Percentiles rank a stretch among this genome's conserved stretches.
Evolutionary conservation across 2,113 vertebrate species (phyloP).

Genomic region (Trogon melanurus): DNA sequence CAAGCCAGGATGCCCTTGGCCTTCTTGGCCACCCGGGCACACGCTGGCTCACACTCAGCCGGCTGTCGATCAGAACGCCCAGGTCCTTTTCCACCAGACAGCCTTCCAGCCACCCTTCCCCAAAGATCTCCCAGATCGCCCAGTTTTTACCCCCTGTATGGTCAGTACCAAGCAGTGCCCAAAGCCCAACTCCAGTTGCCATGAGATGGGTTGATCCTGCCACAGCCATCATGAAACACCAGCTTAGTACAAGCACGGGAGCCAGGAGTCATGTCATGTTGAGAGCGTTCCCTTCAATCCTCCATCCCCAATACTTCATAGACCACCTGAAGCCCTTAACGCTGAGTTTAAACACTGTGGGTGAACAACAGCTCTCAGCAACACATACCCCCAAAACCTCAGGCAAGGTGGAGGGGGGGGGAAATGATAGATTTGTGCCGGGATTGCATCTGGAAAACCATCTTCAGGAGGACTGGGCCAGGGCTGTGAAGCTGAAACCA

Average conservation of each 20-base stretch:
- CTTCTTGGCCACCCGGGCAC: too few species aligned
- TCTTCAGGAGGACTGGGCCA: neutral
- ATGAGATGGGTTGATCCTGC: neutral
- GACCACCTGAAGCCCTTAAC: neutral
- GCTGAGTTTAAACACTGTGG: neutral
- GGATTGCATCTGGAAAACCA: neutral
- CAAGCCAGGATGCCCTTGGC: too few species aligned
- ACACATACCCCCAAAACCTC: neutral
- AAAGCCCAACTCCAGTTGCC: neutral
- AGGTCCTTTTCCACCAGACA: too few species aligned
- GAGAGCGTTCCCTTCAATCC: neutral
- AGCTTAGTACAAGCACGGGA: accelerated
- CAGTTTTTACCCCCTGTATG: neutral
- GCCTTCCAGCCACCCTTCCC: too few species aligned
- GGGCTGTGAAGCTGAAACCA: neutral
- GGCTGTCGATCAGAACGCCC: too few species aligned
- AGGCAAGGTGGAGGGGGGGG: neutral
- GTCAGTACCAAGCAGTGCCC: neutral
- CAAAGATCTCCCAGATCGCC: neutral
- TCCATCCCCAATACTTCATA: accelerated
- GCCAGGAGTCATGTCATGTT: neutral
- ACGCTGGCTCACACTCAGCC: too few species aligned
- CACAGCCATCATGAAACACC: neutral
- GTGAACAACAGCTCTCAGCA: accelerated
- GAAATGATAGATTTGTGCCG: neutral